Base-by-base conservation (phyloP, 2,797 vertebrate species). In the Pantherophis vulpinus region DNA sequence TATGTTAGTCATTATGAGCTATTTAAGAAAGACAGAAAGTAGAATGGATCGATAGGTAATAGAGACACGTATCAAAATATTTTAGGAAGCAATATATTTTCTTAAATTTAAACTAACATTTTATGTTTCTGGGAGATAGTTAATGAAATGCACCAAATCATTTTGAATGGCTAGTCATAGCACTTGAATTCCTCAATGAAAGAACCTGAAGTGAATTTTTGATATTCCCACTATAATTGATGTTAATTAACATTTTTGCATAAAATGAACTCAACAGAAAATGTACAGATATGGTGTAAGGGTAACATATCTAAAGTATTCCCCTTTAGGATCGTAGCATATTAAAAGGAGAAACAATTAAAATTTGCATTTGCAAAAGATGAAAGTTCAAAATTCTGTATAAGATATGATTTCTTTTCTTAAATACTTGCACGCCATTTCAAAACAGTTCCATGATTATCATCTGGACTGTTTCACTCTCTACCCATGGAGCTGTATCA, bases 181-280 rank as follows among this genome's bases (percentile, higher is more conserved):
- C 20, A 79, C 20, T 88, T 13, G n/a, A 11, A 47, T n/a, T 88
- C 55, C n/a, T 27, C n/a, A 83, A 66, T 83, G 63, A 86, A 79
- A 88, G 9, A 47, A 59, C 83, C 27, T 93, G 51, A 70, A 93
- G 27, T 83, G 27, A 6, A 79, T 51, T 92, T 91, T 89, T 79
- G 51, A 89, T 91, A 61, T 88, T 88, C 74, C 37, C 56, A 89
- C 58, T 91, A n/a, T 86, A 93, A 93, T 32, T 86, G 32, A 27
- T 59, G 63, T 86, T 91, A 93, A 88, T 91, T 93, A 88, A 91
- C 54, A 5, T 88, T 91, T 56, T 27, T 56, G 56, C 55, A 92
- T 60, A 89, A 79, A 89, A 89, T 79, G 25, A 89, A 55, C 59
- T 86, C 42, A 61, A 51, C 63, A 93, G 55, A 12, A 88, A 93